phyloP scores from a whole-genome alignment of 2,888 invertebrate genomes.

The Fragum whitleyi region DNA sequence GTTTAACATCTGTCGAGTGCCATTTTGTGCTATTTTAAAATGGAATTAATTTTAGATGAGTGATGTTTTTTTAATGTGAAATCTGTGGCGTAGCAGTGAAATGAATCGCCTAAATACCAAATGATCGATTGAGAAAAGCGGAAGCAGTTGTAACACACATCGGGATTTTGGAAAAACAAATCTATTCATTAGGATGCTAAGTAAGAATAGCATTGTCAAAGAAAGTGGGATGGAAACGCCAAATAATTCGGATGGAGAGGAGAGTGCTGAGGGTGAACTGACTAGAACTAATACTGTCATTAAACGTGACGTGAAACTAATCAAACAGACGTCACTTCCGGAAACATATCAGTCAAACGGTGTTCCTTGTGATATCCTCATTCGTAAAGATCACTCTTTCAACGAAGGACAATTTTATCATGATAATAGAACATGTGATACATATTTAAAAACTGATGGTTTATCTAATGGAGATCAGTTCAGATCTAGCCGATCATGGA shows the following conservation, averaged over 20 bases:
- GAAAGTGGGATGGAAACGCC: neutral
- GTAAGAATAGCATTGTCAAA: no score
- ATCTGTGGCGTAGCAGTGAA: no score
- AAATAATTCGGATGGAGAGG: neutral
- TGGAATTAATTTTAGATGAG: no score
- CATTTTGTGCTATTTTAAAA: no score
- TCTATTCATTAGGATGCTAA: no score
- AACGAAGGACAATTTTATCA: slow-evolving; percentile 11
- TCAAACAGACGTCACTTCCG: slow-evolving; percentile 19
- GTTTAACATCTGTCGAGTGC: no score
- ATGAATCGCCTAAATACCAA: no score
- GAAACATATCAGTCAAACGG: slow-evolving; percentile 27
- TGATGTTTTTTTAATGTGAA: no score
- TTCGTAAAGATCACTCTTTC: slow-evolving; percentile 9
- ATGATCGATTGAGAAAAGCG: no score
- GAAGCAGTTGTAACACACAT: no score
- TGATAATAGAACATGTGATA: neutral
- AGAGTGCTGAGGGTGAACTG: neutral
- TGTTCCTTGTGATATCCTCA: neutral
- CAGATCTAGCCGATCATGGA: slow-evolving; percentile 22
- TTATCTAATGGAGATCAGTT: slow-evolving; percentile 9
- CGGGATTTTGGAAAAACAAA: no score
- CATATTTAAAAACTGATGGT: neutral
- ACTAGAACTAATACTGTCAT: slow-evolving; percentile 3
- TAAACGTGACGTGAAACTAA: slow-evolving; percentile 9